phyloP scores from a whole-genome alignment of 2,888 invertebrate genomes.

The Tinea semifulvella region DNA sequence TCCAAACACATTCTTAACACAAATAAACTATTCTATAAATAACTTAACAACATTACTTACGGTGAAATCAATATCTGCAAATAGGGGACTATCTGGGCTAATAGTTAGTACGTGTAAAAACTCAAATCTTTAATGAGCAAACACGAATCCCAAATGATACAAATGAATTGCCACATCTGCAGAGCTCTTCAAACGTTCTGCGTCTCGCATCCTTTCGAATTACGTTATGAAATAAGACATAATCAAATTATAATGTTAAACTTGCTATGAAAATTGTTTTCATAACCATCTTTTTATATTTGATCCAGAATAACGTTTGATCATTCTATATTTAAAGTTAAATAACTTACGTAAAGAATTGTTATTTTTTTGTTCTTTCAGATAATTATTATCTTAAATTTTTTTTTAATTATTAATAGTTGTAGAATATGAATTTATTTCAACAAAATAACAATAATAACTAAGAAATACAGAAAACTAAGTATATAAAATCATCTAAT shows the following conservation, averaged over 20 bases:
- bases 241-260: background rate
- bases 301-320: too few species aligned
- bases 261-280: background rate
- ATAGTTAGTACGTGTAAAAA: conserved; percentile 7
- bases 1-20: conserved; percentile 1
- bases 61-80: conserved; percentile 8
- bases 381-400: too few species aligned
- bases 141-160: background rate
- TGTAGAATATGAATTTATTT: too few species aligned
- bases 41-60: background rate
- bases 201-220: background rate
- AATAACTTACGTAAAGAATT: too few species aligned
- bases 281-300: too few species aligned
- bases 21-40: background rate
- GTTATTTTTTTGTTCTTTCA: too few species aligned
- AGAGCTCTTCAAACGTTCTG: background rate
- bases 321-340: too few species aligned
- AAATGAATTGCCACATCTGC: conserved; percentile 12
- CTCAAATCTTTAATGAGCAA: conserved; percentile 3
- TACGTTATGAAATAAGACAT: background rate
- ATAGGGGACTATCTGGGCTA: conserved; percentile 4
- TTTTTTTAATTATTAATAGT: too few species aligned
- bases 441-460: too few species aligned
- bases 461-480: too few species aligned
- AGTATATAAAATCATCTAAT: too few species aligned